A percentile compares a stretch with the other conserved stretches of the same genome.
Evolutionary conservation across 1,140 invertebrate species (phyloP).

Genomic region (Anoplolepis gracilipes): DNA sequence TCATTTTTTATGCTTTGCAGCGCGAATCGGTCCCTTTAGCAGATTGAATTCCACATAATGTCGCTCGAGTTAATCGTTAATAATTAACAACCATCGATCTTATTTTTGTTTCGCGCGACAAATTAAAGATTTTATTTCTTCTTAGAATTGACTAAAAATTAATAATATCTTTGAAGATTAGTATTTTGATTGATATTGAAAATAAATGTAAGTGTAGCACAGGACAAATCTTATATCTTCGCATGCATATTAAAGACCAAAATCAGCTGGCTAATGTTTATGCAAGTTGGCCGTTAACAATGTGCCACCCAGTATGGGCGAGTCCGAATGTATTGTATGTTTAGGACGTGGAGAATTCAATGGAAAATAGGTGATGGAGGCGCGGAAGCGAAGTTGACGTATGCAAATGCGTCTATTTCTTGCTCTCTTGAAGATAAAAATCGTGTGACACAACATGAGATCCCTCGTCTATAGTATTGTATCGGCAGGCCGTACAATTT

Average conservation of each 20-base stretch:
- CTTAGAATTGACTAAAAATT: background rate
- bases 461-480: conserved; percentile 6
- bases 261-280: background rate
- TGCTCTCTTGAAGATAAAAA: conserved; percentile 16
- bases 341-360: background rate
- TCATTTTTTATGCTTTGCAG: background rate
- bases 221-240: no score
- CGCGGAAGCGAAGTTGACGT: conserved; percentile 10
- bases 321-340: background rate
- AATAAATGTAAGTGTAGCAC: background rate
- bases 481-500: background rate
- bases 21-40: background rate
- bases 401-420: conserved; percentile 28
- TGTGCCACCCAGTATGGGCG: background rate
- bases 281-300: background rate
- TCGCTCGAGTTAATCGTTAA: background rate
- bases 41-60: background rate
- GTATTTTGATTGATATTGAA: background rate
- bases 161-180: background rate
- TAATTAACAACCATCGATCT: background rate
- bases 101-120: background rate
- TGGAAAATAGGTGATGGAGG: background rate
- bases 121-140: conserved; percentile 1
- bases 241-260: background rate
- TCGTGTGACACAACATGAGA: conserved; percentile 5